Evolutionary conservation across 2,888 invertebrate species (phyloP).

Genomic region (Notocelia uddmanniana): DNA sequence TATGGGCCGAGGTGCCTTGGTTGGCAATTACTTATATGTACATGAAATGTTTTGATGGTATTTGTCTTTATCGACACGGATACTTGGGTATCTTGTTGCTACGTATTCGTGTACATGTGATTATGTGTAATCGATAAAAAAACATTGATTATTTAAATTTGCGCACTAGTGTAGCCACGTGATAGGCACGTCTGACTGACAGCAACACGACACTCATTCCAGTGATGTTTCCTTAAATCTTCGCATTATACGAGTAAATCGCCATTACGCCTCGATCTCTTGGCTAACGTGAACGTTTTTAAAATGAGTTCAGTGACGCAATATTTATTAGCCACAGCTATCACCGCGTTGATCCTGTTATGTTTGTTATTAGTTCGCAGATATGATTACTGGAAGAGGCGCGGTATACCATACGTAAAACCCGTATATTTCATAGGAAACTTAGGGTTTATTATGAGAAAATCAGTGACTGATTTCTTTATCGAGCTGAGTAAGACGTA

Average conservation of each 20-base stretch:
- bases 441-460: conserved; percentile 66
- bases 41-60: not conserved
- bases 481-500: conserved; percentile 58
- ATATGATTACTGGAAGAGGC: conserved; percentile 71
- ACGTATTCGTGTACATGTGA: not conserved
- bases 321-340: conserved; percentile 25
- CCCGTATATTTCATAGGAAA: conserved; percentile 65
- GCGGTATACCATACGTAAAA: conserved; percentile 65
- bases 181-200: not conserved
- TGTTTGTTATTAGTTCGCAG: conserved; percentile 58
- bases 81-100: not conserved
- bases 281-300: conserved; percentile 24
- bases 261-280: conserved; percentile 17
- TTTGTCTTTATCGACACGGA: not conserved
- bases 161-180: not conserved
- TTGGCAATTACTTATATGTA: too few species aligned
- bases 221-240: conserved; percentile 8
- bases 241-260: not conserved
- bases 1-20: too few species aligned
- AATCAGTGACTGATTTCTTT: conserved; percentile 64
- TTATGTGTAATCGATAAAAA: not conserved
- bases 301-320: conserved; percentile 30
- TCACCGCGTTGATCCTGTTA: conserved; percentile 52
- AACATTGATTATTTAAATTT: not conserved
- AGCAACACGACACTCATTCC: not conserved